A percentile compares a stretch with the other conserved stretches of the same genome.
Evolutionary conservation across 2,113 vertebrate species (phyloP).

Genomic region (Lathamus discolor): DNA sequence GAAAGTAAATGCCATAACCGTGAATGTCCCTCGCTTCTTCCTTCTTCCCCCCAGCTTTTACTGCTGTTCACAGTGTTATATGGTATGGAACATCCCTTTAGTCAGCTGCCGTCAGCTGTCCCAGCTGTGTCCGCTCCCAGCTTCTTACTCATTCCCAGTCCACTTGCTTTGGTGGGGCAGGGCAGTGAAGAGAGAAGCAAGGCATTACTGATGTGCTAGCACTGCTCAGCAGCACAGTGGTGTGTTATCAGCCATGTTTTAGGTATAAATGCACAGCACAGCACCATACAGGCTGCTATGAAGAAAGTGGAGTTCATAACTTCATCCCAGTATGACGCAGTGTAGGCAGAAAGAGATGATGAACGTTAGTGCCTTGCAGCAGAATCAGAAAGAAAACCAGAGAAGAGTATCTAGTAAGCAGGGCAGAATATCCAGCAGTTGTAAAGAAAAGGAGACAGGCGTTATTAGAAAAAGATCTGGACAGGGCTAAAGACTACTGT

Average conservation of each 20-base stretch:
- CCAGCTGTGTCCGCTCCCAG: background rate
- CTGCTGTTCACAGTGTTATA: background rate
- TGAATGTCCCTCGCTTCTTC: background rate
- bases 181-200: background rate
- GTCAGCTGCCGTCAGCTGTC: background rate
- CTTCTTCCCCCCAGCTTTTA: background rate
- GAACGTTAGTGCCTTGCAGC: background rate
- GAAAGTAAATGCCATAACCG: background rate
- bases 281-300: background rate
- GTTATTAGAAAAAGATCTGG: background rate
- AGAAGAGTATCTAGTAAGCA: background rate
- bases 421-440: background rate
- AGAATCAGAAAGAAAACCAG: background rate
- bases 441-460: background rate
- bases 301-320: background rate
- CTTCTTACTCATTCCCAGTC: fast-evolving
- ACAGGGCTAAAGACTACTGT: background rate
- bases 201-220: background rate
- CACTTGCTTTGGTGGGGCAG: background rate
- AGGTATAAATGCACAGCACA: background rate
- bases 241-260: background rate
- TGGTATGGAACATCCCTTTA: no score
- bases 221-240: no score
- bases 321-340: background rate
- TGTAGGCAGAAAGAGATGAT: background rate